phyloP scores from a whole-genome alignment of 2,797 vertebrate species.

The Hydrolagus colliei region DNA sequence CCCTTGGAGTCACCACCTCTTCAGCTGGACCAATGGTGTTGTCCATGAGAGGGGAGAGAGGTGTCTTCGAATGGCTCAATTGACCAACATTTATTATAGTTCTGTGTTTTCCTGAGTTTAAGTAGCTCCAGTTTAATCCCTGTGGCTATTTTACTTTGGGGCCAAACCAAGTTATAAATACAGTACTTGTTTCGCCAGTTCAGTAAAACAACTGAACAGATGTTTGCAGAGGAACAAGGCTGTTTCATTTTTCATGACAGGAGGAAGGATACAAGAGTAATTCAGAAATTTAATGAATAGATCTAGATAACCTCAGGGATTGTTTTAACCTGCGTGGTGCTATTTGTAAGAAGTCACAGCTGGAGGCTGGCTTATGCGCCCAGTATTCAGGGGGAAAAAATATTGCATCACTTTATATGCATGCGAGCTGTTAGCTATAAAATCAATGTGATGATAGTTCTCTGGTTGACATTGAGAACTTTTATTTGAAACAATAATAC shows the following conservation, averaged over 20 bases:
- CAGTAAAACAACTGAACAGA: slow-evolving; percentile 2
- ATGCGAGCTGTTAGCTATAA: neutral
- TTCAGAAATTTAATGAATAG: slow-evolving; percentile 46
- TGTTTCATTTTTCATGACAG: slow-evolving; percentile 19
- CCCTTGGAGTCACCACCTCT: no score
- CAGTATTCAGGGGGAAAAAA: neutral
- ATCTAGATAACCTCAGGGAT: slow-evolving; percentile 39
- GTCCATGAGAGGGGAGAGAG: no score
- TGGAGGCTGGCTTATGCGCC: neutral
- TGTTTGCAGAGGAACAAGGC: neutral
- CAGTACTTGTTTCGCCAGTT: neutral
- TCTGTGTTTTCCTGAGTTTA: no score
- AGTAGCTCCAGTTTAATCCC: no score
- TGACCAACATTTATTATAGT: no score
- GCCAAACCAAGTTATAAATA: no score
- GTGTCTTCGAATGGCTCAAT: no score
- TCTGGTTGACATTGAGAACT: neutral
- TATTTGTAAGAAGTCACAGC: neutral
- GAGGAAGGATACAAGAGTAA: slow-evolving; percentile 35
- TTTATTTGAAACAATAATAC: neutral
- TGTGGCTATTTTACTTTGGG: no score
- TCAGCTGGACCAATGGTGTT: no score
- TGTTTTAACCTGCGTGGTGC: slow-evolving; percentile 12
- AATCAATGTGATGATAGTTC: neutral
- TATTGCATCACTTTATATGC: neutral